These are phyloP conservation scores for Bettongia penicillata DNA, from an alignment of 2,113 vertebrate genomes.

Conservation along the genomic window DNA sequence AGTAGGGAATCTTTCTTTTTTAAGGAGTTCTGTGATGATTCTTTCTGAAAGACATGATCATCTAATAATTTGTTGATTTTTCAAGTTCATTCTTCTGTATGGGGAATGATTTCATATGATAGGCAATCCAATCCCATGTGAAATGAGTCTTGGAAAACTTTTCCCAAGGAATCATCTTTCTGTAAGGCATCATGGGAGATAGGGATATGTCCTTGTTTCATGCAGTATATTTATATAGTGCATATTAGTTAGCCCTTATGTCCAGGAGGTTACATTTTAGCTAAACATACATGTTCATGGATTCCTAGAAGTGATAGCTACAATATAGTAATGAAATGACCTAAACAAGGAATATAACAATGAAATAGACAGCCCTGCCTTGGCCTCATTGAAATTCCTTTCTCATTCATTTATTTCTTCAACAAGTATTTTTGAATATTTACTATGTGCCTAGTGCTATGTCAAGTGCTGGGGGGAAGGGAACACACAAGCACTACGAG, in stretches of 20 bases:
- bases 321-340: neutral
- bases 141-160: neutral
- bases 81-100: neutral
- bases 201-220: neutral
- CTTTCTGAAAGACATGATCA: neutral
- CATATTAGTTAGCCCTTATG: neutral
- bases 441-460: neutral
- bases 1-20: neutral
- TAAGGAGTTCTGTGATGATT: neutral
- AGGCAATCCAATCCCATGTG: neutral
- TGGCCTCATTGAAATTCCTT: neutral
- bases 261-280: neutral
- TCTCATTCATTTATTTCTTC: neutral
- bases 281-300: neutral
- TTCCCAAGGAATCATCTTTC: neutral
- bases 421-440: neutral
- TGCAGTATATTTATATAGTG: neutral
- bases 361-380: neutral
- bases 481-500: neutral
- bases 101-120: neutral
- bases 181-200: neutral
- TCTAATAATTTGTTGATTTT: neutral
- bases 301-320: neutral
- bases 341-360: neutral
- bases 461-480: neutral